phyloP scores from a whole-genome alignment of 2,888 invertebrate genomes.

The Nymphalis c-album region DNA sequence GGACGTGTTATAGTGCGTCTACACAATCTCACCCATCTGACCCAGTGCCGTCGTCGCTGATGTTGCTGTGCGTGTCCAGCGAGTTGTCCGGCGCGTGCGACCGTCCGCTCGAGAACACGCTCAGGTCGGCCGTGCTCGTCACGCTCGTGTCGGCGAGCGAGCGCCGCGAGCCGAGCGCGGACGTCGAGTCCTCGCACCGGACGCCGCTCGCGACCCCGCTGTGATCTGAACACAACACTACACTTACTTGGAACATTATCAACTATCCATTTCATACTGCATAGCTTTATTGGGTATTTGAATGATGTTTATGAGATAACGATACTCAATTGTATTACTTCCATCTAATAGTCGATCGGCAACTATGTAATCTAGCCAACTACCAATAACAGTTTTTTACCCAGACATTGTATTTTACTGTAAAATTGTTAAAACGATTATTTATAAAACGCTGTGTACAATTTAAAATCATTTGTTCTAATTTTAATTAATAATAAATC shows the following conservation, averaged over 20 bases:
- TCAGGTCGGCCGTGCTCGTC: conserved; percentile 91
- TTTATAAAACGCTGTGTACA: no score
- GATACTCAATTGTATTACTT: no score
- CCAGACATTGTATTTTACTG: no score
- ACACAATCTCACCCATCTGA: conserved; percentile 83
- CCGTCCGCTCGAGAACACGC: conserved; percentile 88
- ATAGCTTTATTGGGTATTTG: no score
- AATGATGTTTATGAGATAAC: no score
- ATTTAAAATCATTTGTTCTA: no score
- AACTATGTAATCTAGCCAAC: no score
- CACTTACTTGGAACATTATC: conserved; percentile 5
- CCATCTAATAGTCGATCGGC: no score
- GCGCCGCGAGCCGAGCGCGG: conserved; percentile 86
- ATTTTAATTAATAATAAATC: no score
- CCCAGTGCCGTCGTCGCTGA: conserved; percentile 87
- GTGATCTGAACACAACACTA: conserved; percentile 56
- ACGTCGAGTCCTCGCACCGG: conserved; percentile 84
- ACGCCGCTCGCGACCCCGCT: conserved; percentile 66
- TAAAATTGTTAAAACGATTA: no score
- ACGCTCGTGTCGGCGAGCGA: conserved; percentile 92
- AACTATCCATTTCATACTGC: neutral
- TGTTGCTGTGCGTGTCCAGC: conserved; percentile 88
- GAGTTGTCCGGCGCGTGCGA: conserved; percentile 88
- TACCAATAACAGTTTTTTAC: no score
- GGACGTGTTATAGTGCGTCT: conserved; percentile 44